These are phyloP conservation scores for Pseudomyrmex concolor DNA, from an alignment of 1,140 invertebrate genomes.

Conservation along the genomic window DNA sequence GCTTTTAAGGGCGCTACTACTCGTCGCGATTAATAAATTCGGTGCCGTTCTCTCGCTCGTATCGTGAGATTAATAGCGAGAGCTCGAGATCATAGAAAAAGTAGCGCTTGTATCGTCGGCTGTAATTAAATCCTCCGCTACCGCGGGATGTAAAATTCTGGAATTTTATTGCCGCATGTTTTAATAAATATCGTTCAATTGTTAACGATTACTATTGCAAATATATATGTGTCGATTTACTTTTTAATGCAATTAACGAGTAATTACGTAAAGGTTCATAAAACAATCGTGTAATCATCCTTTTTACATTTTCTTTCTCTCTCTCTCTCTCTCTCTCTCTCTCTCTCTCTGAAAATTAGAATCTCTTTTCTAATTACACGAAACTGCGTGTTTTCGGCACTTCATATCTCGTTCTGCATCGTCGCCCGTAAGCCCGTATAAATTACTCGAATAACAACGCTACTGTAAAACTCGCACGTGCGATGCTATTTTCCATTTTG, in stretches of 20 bases:
- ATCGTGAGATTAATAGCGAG: conserved; percentile 42
- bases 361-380: conserved; percentile 9
- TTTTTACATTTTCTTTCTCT: no score
- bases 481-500: conserved; percentile 27
- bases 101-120: background rate
- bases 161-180: conserved; percentile 9
- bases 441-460: conserved; percentile 51
- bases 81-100: conserved; percentile 40
- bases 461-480: conserved; percentile 20
- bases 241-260: no score
- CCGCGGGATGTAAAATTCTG: background rate
- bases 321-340: no score
- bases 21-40: conserved; percentile 50
- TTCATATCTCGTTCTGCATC: conserved; percentile 33
- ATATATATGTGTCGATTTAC: no score
- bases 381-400: conserved; percentile 1
- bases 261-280: no score
- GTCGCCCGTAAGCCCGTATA: conserved; percentile 9
- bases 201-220: no score
- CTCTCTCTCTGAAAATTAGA: background rate
- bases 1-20: conserved; percentile 36
- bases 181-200: background rate
- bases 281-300: no score
- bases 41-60: conserved; percentile 15
- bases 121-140: conserved; percentile 38